These are phyloP conservation scores for Lamellibrachia satsuma DNA, from an alignment of 2,888 invertebrate species.

Conservation along the genomic window DNA sequence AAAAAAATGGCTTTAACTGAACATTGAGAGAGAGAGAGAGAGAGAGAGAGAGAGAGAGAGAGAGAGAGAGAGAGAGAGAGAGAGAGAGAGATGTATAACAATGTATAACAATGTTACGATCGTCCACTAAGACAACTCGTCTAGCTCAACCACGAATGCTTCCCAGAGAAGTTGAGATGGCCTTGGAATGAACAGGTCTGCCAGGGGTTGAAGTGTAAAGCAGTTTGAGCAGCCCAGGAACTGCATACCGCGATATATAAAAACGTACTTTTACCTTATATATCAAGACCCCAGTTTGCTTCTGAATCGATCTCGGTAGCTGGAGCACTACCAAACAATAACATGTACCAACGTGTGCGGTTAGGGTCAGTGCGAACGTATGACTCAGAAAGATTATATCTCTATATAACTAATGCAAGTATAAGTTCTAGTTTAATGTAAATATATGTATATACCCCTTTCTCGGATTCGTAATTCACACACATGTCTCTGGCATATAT, in stretches of 20 bases:
- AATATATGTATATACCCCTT: background rate
- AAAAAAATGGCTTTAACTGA: too few relatives aligned
- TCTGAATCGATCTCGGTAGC: background rate
- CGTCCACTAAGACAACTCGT: background rate
- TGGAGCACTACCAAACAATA: background rate
- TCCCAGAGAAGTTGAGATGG: too few relatives aligned
- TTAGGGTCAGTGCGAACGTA: background rate
- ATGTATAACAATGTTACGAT: background rate
- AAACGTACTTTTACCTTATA: too few relatives aligned
- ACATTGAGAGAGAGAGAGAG: too few relatives aligned
- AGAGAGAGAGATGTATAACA: background rate
- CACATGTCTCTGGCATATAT: background rate
- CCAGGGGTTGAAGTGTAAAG: too few relatives aligned
- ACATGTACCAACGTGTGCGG: background rate
- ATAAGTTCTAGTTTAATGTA: background rate
- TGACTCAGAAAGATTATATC: background rate
- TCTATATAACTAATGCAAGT: background rate
- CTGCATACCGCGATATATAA: too few relatives aligned
- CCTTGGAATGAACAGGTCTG: too few relatives aligned
- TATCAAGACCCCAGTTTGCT: too few relatives aligned
- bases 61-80: too few relatives aligned
- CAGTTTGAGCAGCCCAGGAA: too few relatives aligned
- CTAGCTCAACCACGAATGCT: background rate
- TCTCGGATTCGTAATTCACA: background rate
- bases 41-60: too few relatives aligned